A percentile compares a stretch with the other conserved stretches of the same genome.
phyloP scores from a whole-genome alignment of 2,888 invertebrate species.

The Rhogogaster chlorosoma region DNA sequence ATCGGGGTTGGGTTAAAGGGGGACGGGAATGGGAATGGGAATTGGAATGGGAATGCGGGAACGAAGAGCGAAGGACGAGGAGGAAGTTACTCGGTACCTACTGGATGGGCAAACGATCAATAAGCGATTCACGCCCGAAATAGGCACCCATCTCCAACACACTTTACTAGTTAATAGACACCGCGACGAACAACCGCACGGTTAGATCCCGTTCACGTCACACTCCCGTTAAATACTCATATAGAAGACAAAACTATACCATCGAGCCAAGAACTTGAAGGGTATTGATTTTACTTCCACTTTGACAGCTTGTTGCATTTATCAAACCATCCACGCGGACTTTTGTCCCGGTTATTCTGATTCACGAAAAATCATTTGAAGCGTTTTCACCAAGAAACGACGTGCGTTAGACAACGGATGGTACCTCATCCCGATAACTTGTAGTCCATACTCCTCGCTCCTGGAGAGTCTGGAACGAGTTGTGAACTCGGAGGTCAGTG shows the following conservation, averaged over 20 bases:
- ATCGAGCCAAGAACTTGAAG: background rate
- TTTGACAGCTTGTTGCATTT: background rate
- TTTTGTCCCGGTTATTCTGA: too few relatives aligned
- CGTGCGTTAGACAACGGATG: background rate
- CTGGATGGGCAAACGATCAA: conserved; percentile 68
- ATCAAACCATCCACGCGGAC: background rate
- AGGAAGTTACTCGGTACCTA: conserved; percentile 39
- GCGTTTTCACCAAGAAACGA: background rate
- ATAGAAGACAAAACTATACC: background rate
- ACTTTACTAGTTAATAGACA: conserved; percentile 42
- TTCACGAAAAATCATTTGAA: background rate
- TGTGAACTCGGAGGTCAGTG: conserved; percentile 12
- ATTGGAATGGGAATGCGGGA: background rate
- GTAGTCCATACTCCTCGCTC: background rate
- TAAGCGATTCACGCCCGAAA: conserved; percentile 69
- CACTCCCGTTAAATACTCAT: background rate
- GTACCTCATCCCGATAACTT: background rate
- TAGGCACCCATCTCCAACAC: conserved; percentile 45
- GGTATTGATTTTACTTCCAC: background rate
- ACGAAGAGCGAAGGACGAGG: conserved; percentile 18
- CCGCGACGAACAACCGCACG: background rate
- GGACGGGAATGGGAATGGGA: background rate
- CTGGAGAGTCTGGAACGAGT: background rate
- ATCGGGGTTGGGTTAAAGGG: background rate
- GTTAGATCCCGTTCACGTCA: background rate